Evolutionary conservation across 2,888 invertebrate genomes (phyloP).

Genomic region (Andrena haemorrhoa): DNA sequence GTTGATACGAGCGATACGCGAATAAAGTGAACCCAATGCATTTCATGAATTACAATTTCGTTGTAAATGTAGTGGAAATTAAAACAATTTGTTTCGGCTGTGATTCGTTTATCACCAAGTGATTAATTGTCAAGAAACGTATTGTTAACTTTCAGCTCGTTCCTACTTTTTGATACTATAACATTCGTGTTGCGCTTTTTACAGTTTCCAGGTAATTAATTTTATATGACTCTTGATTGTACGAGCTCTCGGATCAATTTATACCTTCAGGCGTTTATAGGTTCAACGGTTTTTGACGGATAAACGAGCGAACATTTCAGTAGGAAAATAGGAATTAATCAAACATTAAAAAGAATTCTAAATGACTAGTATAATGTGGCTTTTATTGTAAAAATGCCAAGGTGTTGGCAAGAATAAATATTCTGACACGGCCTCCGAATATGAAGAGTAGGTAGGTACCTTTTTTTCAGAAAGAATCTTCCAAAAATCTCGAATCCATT

Average conservation of each 20-base stretch:
- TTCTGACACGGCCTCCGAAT: too few species aligned
- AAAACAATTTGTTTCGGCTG: slow-evolving; percentile 13
- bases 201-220: background rate
- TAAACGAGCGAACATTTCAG: too few species aligned
- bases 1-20: slow-evolving; percentile 6
- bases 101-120: background rate
- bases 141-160: background rate
- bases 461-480: too few species aligned
- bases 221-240: background rate
- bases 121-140: background rate
- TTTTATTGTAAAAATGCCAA: too few species aligned
- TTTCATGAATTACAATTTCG: background rate
- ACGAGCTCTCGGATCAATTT: background rate
- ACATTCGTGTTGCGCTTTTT: background rate
- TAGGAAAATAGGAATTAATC: too few species aligned
- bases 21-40: background rate
- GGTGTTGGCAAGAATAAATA: too few species aligned
- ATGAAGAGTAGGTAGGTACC: too few species aligned
- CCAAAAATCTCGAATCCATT: too few species aligned
- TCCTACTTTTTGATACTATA: background rate
- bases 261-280: background rate
- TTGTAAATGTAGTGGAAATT: background rate
- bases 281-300: too few species aligned
- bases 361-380: background rate
- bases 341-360: background rate